Conservation (phyloP, 2,113 vertebrate species). For the Varanus komodoensis region DNA sequence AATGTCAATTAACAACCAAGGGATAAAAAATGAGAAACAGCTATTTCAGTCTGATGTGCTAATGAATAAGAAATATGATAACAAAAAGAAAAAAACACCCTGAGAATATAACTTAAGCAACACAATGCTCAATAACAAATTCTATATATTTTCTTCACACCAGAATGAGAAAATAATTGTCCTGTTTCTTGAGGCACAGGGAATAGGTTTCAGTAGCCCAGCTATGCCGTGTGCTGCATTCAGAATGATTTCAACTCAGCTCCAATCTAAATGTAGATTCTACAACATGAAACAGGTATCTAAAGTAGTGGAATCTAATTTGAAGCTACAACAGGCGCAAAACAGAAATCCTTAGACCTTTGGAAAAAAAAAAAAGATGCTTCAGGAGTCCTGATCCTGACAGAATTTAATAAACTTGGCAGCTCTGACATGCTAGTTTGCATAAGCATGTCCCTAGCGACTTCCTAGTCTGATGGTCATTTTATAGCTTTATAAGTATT, state of each 20-base stretch:
- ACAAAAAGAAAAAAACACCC: not conserved
- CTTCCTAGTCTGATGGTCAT: conserved; percentile 39
- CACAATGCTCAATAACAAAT: not conserved
- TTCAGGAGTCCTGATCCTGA: conserved; percentile 54
- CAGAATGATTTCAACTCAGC: conserved; percentile 19
- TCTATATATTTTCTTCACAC: not conserved
- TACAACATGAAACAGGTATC: conserved; percentile 30
- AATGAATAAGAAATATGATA: conserved; percentile 34
- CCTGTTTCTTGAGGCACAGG: conserved; percentile 11
- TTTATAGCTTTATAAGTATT: conserved; percentile 53
- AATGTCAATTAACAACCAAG: not conserved
- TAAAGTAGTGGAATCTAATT: conserved; percentile 51
- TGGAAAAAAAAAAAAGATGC: conserved; percentile 6
- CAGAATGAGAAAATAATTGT: not conserved
- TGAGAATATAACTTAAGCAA: not conserved
- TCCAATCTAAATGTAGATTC: conserved; percentile 32
- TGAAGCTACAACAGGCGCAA: conserved; percentile 33
- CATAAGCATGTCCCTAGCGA: conserved; percentile 23
- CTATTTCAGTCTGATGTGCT: not conserved
- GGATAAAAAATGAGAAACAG: not conserved
- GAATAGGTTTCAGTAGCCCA: conserved; percentile 13
- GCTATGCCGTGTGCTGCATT: conserved; percentile 7
- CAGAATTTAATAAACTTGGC: conserved; percentile 34
- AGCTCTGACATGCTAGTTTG: not conserved
- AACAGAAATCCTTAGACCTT: conserved; percentile 21